Evolutionary conservation across 2,888 invertebrate genomes (phyloP).

Genomic region (Subacronicta megacephala): DNA sequence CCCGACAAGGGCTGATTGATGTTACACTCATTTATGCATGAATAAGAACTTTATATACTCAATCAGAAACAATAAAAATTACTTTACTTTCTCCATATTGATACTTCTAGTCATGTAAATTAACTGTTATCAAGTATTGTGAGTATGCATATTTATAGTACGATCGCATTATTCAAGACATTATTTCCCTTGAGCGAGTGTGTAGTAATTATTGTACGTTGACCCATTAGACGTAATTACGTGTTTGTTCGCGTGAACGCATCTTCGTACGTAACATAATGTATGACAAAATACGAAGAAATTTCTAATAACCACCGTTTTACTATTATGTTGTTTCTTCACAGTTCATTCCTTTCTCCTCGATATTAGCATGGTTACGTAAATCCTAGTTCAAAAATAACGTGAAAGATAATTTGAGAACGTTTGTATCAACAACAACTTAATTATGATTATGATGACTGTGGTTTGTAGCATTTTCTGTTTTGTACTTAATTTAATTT

Average conservation of each 20-base stretch:
- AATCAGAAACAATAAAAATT: no score
- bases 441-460: slow-evolving; percentile 32
- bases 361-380: slow-evolving; percentile 25
- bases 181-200: slow-evolving; percentile 8
- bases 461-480: slow-evolving; percentile 17
- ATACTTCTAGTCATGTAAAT: no score
- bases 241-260: slow-evolving; percentile 34
- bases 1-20: no score
- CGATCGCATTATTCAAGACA: slow-evolving; percentile 20
- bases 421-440: slow-evolving; percentile 18
- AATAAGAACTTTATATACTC: no score
- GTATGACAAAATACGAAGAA: slow-evolving; percentile 20
- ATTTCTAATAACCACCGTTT: slow-evolving; percentile 31
- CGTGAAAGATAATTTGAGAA: slow-evolving; percentile 24
- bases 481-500: slow-evolving; percentile 1
- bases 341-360: slow-evolving; percentile 49
- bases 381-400: slow-evolving; percentile 34
- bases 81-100: no score
- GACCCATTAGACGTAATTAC: slow-evolving; percentile 37
- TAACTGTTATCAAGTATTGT: no score
- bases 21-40: no score
- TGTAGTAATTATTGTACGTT: slow-evolving; percentile 33
- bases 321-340: slow-evolving; percentile 31
- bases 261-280: slow-evolving; percentile 19
- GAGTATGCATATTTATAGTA: slow-evolving; percentile 13